These are phyloP conservation scores for Zhengitettix transpicula DNA, from an alignment of 2,888 invertebrate genomes.

Conservation along the genomic window DNA sequence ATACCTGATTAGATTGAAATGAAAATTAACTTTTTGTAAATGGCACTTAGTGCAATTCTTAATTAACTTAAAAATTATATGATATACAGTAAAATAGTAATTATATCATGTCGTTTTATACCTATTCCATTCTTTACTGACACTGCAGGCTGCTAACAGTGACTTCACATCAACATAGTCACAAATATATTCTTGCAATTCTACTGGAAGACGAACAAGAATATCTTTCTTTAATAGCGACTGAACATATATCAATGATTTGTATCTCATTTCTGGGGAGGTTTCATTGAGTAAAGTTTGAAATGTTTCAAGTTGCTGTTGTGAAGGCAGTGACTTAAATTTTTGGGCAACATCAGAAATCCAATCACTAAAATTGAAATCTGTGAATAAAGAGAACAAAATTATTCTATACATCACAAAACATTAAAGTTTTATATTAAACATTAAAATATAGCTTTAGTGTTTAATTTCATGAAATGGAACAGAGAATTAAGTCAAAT, in stretches of 20 bases:
- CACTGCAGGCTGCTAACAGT: constrained; percentile 5
- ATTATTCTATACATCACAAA: too few relatives aligned
- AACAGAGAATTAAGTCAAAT: too few relatives aligned
- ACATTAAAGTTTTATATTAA: too few relatives aligned
- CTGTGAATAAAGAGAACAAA: too few relatives aligned
- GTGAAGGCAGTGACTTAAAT: neutral
- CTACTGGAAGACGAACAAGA: constrained; percentile 7
- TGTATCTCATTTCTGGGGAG: neutral
- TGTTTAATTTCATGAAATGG: too few relatives aligned
- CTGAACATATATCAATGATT: neutral
- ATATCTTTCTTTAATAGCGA: constrained; percentile 5
- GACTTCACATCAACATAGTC: constrained; percentile 7
- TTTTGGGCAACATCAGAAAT: neutral
- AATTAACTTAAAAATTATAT: neutral
- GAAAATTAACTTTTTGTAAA: too few relatives aligned
- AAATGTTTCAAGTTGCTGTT: neutral
- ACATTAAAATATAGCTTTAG: too few relatives aligned
- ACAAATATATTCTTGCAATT: constrained; percentile 8
- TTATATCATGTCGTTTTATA: neutral
- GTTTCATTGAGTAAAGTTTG: neutral
- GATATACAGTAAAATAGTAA: neutral
- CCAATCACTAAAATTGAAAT: too few relatives aligned
- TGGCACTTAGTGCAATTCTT: too few relatives aligned
- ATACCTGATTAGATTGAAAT: too few relatives aligned
- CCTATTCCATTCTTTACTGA: constrained; percentile 10